phyloP scores from a whole-genome alignment of 2,888 invertebrate genomes.

The Caenorhabditis sulstoni region DNA sequence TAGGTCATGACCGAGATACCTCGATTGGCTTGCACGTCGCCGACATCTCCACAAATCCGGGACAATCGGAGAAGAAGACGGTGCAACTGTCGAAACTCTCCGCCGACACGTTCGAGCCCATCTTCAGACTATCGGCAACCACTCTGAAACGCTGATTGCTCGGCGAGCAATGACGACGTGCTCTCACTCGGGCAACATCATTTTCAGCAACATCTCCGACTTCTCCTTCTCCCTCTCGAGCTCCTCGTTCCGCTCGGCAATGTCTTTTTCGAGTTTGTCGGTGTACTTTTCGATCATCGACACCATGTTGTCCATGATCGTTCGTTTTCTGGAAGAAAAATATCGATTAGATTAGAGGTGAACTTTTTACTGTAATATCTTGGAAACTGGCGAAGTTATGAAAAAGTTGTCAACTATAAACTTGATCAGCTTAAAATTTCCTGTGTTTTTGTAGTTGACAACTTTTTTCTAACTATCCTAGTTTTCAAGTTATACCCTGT shows the following conservation, averaged over 20 bases:
- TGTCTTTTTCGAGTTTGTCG: conserved; percentile 86
- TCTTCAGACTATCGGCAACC: conserved; percentile 66
- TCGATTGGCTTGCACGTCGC: conserved; percentile 62
- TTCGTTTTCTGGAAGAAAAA: conserved; percentile 81
- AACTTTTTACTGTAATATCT: no score
- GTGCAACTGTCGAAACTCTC: conserved; percentile 65
- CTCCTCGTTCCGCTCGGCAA: conserved; percentile 84
- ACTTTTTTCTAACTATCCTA: no score
- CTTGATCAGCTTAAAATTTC: no score
- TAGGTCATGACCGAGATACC: conserved; percentile 19
- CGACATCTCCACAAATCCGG: conserved; percentile 66
- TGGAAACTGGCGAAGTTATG: no score
- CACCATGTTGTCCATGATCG: conserved; percentile 98
- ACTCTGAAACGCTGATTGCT: conserved; percentile 47
- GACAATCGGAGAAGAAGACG: conserved; percentile 70
- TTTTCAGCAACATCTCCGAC: conserved; percentile 86
- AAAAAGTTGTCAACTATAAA: no score
- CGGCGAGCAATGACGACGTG: not conserved
- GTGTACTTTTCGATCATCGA: conserved; percentile 98
- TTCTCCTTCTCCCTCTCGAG: conserved; percentile 96
- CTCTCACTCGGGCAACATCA: conserved; percentile 68
- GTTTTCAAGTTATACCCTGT: no score
- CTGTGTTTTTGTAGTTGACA: no score
- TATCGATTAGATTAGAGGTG: no score
- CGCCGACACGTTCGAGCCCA: conserved; percentile 61